Conservation (phyloP, 2,113 vertebrate species). For the Saguinus imperator region DNA sequence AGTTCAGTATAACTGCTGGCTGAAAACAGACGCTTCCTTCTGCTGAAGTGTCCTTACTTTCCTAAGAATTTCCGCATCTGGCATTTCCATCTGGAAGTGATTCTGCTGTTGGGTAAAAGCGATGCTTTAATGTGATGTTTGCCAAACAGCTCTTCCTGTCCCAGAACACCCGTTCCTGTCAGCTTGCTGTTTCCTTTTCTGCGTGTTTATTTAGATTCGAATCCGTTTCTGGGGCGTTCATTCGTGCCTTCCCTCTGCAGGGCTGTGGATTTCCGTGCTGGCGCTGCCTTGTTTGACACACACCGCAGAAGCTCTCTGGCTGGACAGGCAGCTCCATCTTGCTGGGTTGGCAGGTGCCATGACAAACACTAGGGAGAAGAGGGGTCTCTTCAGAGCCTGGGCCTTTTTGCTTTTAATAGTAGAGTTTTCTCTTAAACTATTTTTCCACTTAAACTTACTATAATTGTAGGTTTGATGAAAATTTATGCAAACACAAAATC, state of each 20-base stretch:
- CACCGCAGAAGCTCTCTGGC: background rate
- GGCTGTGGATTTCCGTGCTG: background rate
- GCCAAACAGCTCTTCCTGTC: background rate
- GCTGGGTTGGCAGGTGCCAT: fast-evolving
- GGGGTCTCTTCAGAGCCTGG: background rate
- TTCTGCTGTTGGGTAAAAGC: fast-evolving
- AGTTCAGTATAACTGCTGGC: no score
- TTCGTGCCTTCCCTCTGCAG: background rate
- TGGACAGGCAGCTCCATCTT: fast-evolving
- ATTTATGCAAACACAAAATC: background rate
- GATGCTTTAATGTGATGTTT: no score
- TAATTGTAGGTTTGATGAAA: background rate
- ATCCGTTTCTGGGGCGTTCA: no score
- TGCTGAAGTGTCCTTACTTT: fast-evolving
- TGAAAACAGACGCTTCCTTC: background rate
- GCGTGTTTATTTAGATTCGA: background rate
- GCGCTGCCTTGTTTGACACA: background rate
- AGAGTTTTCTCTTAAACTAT: background rate
- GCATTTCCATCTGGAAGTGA: background rate
- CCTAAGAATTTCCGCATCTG: fast-evolving
- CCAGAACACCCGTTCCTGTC: no score
- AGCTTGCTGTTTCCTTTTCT: background rate
- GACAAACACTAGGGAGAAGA: background rate
- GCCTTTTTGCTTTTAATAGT: background rate
- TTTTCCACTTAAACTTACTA: background rate